Evolutionary conservation across 2,113 vertebrate genomes (phyloP).

Genomic region (Podocnemis expansa): DNA sequence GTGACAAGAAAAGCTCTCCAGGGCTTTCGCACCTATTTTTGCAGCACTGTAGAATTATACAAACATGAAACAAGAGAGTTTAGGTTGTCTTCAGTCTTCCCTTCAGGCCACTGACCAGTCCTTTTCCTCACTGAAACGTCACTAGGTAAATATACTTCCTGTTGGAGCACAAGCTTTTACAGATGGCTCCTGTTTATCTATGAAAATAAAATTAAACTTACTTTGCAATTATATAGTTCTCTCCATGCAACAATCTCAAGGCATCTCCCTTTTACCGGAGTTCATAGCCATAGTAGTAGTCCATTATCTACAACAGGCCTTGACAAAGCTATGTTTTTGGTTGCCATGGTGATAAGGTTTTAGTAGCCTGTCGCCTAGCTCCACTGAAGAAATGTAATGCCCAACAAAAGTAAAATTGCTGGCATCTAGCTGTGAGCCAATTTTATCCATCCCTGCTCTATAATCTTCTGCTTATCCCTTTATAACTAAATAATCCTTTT

Average conservation of each 20-base stretch:
- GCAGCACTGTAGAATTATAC: not conserved
- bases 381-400: too few relatives aligned
- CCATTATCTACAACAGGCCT: too few relatives aligned
- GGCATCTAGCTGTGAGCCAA: too few relatives aligned
- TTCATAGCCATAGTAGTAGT: not conserved
- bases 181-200: slow-evolving; percentile 5
- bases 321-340: too few relatives aligned
- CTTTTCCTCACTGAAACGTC: slow-evolving; percentile 38
- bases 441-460: too few relatives aligned
- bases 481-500: not conserved
- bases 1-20: not conserved
- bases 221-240: slow-evolving; percentile 15
- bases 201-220: slow-evolving; percentile 42
- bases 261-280: not conserved
- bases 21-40: slow-evolving; percentile 4
- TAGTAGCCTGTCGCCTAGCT: too few relatives aligned
- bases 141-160: slow-evolving; percentile 59
- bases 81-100: slow-evolving; percentile 37
- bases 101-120: slow-evolving; percentile 57
- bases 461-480: not conserved
- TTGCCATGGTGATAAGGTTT: too few relatives aligned
- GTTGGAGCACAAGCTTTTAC: slow-evolving; percentile 33
- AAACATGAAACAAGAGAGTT: not conserved
- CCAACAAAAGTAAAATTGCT: too few relatives aligned
- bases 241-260: not conserved